phyloP scores from a whole-genome alignment of 2,797 vertebrate genomes.

The Tinamus major region DNA sequence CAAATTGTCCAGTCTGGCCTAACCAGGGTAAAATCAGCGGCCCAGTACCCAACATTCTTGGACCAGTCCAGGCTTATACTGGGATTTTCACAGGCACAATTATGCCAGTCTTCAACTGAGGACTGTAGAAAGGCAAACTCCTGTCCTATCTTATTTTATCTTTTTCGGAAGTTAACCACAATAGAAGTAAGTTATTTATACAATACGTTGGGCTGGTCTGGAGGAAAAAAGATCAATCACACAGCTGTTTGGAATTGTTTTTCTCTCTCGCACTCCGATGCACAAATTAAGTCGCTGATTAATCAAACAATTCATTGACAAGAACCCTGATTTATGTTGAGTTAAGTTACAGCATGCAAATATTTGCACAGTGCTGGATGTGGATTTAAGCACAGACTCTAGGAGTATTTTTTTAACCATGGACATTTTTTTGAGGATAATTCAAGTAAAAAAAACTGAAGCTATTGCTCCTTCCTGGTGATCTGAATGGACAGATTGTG shows the following conservation, averaged over 20 bases:
- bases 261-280: constrained; percentile 27
- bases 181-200: constrained; percentile 20
- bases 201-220: constrained; percentile 11
- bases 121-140: background rate
- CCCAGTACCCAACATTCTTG: background rate
- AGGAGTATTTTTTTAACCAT: background rate
- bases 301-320: constrained; percentile 62
- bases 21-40: background rate
- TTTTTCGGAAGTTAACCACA: constrained; percentile 36
- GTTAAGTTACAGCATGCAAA: constrained; percentile 24
- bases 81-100: background rate
- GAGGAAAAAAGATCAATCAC: constrained; percentile 16
- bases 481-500: background rate
- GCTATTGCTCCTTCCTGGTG: constrained; percentile 24
- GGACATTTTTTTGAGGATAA: constrained; percentile 13
- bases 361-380: constrained; percentile 45
- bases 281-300: constrained; percentile 45
- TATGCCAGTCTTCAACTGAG: background rate
- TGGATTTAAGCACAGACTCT: constrained; percentile 21
- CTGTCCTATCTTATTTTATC: background rate
- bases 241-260: constrained; percentile 36
- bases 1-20: background rate
- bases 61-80: background rate
- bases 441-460: constrained; percentile 13
- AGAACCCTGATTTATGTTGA: constrained; percentile 17